Evolutionary conservation across 30 jellyfish, hydroid and myxozoan species (phyloP), one percentile per base, ranked within the genome.

Genomic region (Catostylus mosaicus): DNA sequence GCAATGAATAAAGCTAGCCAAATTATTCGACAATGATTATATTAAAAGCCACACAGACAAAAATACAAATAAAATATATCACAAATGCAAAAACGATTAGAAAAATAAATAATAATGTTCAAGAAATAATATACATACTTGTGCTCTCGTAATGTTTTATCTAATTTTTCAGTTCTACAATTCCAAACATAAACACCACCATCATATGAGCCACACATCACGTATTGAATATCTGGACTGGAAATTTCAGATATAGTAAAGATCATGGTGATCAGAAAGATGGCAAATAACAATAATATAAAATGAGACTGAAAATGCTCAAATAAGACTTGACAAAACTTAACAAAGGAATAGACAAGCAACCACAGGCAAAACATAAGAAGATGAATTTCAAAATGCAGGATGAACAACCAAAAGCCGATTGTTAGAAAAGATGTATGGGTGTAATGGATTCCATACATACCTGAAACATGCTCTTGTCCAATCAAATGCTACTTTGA

Each of bases 381-480:
- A n/a, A n/a, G n/a, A n/a, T n/a, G n/a, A n/a, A n/a, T n/a, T n/a
- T n/a, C n/a, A n/a, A n/a, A n/a, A n/a, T n/a, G n/a, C n/a, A n/a
- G n/a, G n/a, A n/a, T n/a, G n/a, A n/a, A n/a, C n/a, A n/a, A n/a
- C n/a, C n/a, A n/a, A n/a, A n/a, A n/a, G n/a, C n/a, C n/a, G n/a
- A n/a, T n/a, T n/a, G n/a, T n/a, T n/a, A n/a, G n/a, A n/a, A n/a
- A n/a, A n/a, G n/a, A n/a, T n/a, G n/a, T n/a, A n/a, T n/a, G n/a
- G n/a, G n/a, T n/a, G n/a, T n/a, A n/a, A n/a, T n/a, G n/a, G n/a
- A n/a, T n/a, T n/a, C n/a, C n/a, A 43, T 6, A 43, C 54, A 31
- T 73, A 93, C 99, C 99, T 93, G 91, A 93, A 93, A 69, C 97
- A 87, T 5, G 99, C 99, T 72, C 99, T 81, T 1, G 97, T 87